These are phyloP conservation scores for Pemphredon lugubris DNA, from an alignment of 2,888 invertebrate genomes.

Conservation along the genomic window DNA sequence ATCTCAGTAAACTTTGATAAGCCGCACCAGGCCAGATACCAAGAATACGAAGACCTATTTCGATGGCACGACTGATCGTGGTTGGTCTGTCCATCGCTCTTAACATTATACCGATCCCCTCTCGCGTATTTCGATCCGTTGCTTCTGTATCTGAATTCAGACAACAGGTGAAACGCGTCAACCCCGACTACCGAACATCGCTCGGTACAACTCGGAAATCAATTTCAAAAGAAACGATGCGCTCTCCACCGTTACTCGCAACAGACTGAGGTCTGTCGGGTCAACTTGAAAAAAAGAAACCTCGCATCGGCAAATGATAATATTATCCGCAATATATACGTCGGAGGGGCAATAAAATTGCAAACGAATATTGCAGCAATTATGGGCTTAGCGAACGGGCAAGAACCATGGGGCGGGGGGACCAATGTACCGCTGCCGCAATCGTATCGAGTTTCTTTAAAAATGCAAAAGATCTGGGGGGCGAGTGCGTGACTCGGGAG, in stretches of 20 bases:
- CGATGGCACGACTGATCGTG: constrained; percentile 13
- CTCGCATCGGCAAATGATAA: background rate
- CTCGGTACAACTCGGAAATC: background rate
- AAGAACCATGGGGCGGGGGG: no score
- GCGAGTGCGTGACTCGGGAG: no score
- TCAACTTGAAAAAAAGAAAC: background rate
- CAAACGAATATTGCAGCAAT: no score
- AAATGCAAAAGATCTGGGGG: no score
- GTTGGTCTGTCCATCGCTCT: constrained; percentile 11
- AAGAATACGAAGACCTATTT: constrained; percentile 34
- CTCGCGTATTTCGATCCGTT: background rate
- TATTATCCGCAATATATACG: background rate
- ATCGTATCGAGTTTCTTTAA: no score
- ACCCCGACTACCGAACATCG: background rate
- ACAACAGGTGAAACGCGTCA: background rate
- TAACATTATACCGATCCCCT: background rate
- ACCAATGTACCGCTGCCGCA: no score
- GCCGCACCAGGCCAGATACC: constrained; percentile 33
- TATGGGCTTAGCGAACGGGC: no score
- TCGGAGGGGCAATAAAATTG: no score
- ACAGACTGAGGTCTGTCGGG: background rate
- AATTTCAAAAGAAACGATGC: background rate
- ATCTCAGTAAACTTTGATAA: background rate
- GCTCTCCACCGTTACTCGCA: background rate
- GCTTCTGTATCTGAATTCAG: no score